Evolutionary conservation across 2,888 invertebrate genomes (phyloP).

Genomic region (Tiphia femorata): DNA sequence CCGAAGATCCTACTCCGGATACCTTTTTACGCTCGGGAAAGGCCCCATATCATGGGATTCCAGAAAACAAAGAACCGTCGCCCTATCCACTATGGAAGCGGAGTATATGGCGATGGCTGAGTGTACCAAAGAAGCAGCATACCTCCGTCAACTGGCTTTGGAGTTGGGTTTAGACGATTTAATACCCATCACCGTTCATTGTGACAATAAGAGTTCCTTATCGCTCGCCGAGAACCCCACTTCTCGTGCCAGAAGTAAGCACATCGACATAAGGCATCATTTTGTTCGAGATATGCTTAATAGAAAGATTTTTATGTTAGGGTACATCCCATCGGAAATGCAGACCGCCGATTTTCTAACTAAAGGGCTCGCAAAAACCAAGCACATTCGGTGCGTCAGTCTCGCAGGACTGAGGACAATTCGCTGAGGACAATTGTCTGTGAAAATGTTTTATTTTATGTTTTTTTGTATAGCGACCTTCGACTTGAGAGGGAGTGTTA

Average conservation of each 20-base stretch:
- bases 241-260: conserved; percentile 1
- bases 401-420: too few relatives aligned
- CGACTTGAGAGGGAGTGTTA: too few relatives aligned
- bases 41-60: conserved; percentile 15
- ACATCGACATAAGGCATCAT: conserved; percentile 12
- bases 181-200: not conserved
- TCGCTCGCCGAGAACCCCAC: conserved; percentile 7
- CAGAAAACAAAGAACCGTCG: conserved; percentile 8
- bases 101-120: conserved; percentile 15
- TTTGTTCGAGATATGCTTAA: conserved; percentile 5
- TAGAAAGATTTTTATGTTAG: not conserved
- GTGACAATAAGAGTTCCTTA: conserved; percentile 6
- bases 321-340: not conserved
- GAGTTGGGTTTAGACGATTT: not conserved
- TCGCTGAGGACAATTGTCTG: too few relatives aligned
- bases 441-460: too few relatives aligned
- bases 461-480: too few relatives aligned
- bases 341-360: conserved; percentile 6
- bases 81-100: too few relatives aligned
- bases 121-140: not conserved
- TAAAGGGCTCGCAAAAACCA: conserved; percentile 2
- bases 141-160: not conserved
- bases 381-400: not conserved
- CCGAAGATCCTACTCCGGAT: conserved; percentile 13
- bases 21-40: conserved; percentile 4